Evolutionary conservation across 2,888 invertebrate species (phyloP).

Genomic region (Eupithecia subfuscata): DNA sequence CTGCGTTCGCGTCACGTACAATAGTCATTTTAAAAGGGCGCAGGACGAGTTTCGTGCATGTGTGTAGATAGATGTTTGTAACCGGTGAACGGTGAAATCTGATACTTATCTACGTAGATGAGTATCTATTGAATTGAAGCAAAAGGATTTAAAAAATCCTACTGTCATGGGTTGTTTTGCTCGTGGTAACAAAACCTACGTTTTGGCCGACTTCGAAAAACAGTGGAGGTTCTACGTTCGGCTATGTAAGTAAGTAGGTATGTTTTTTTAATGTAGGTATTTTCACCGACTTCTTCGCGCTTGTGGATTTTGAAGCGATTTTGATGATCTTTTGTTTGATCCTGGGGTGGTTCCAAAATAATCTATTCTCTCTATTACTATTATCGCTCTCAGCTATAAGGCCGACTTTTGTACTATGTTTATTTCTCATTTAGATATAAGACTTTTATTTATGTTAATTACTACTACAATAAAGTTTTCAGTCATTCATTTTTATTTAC

Average conservation of each 20-base stretch:
- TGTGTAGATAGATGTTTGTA: slow-evolving; percentile 12
- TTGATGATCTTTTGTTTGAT: too few species aligned
- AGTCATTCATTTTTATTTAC: too few species aligned
- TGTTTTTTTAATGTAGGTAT: too few species aligned
- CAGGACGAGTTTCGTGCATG: slow-evolving; percentile 38
- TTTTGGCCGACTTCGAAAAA: not conserved
- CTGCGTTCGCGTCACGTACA: slow-evolving; percentile 68
- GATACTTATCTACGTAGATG: slow-evolving; percentile 2
- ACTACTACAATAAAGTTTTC: too few species aligned
- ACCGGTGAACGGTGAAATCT: slow-evolving; percentile 14
- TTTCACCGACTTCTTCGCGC: too few species aligned
- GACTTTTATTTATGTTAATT: too few species aligned
- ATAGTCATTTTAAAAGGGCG: slow-evolving; percentile 70
- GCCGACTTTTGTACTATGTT: too few species aligned
- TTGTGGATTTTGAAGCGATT: too few species aligned
- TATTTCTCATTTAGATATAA: too few species aligned
- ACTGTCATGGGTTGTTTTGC: not conserved
- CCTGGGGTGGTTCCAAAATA: too few species aligned
- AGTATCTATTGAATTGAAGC: not conserved
- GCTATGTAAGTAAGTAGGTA: not conserved
- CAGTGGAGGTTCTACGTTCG: not conserved
- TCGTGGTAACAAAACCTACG: not conserved
- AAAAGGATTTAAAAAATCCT: not conserved
- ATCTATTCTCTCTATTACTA: too few species aligned
- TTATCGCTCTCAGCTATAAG: too few species aligned